phyloP scores from a whole-genome alignment of 2,888 invertebrate genomes.

The Hermodice carunculata region DNA sequence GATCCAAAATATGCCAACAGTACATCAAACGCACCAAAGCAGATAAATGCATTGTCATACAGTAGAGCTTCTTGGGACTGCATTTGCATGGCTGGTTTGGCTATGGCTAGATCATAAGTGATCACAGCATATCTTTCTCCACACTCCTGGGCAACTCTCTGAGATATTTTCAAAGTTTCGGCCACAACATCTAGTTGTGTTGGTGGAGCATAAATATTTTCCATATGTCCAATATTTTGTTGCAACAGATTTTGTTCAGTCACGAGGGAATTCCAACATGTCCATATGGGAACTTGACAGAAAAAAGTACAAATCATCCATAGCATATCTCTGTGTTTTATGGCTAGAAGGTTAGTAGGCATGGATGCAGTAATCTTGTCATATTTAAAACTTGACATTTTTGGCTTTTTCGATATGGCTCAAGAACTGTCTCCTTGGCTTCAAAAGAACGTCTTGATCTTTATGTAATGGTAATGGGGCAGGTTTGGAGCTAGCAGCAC shows the following conservation, averaged over 20 bases:
- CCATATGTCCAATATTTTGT: slow-evolving; percentile 32
- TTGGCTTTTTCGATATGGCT: slow-evolving; percentile 14
- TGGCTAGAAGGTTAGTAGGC: neutral
- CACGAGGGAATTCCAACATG: slow-evolving; percentile 34
- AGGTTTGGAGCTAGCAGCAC: too few species aligned
- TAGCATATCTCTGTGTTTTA: neutral
- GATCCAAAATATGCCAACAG: neutral
- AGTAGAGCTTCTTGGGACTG: slow-evolving; percentile 7
- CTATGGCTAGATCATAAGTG: slow-evolving; percentile 15
- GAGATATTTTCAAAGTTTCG: slow-evolving; percentile 32
- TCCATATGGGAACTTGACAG: slow-evolving; percentile 26
- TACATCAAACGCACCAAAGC: neutral
- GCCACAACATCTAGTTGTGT: slow-evolving; percentile 35
- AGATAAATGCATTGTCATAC: slow-evolving; percentile 14
- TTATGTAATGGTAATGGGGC: neutral
- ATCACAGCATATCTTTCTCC: slow-evolving; percentile 9
- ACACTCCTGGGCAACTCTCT: slow-evolving; percentile 29
- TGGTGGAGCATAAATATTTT: slow-evolving; percentile 29
- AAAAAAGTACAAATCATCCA: slow-evolving; percentile 7
- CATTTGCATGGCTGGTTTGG: slow-evolving; percentile 12
- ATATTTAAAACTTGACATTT: neutral
- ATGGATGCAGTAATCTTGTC: neutral
- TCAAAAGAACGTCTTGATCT: neutral
- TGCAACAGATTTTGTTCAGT: slow-evolving; percentile 26
- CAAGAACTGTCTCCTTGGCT: neutral